phyloP scores from a whole-genome alignment of 2,888 invertebrate species.

The Junonia oenone region DNA sequence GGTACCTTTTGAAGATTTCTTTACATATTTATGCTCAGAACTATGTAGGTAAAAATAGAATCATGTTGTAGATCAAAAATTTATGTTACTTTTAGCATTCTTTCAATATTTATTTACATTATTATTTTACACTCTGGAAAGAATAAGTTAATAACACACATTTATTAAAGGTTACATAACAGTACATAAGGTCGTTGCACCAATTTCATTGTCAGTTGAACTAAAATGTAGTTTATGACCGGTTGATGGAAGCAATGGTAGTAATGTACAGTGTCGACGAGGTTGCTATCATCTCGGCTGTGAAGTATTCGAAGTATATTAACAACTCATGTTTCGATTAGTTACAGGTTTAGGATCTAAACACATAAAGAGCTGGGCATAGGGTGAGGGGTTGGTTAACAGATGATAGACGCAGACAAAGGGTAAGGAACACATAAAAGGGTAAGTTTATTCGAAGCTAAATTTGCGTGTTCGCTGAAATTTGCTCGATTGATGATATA shows the following conservation, averaged over 20 bases:
- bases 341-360: conserved; percentile 77
- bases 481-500: conserved; percentile 72
- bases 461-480: conserved; percentile 78
- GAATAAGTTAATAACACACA: conserved; percentile 1
- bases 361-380: conserved; percentile 78
- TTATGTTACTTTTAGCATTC: background rate
- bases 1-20: background rate
- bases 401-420: conserved; percentile 91
- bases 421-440: conserved; percentile 83
- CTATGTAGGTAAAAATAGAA: background rate
- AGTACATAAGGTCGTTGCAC: conserved; percentile 39
- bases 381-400: conserved; percentile 80
- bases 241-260: conserved; percentile 71
- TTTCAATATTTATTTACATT: background rate
- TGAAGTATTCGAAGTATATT: conserved; percentile 69
- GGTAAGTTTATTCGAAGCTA: conserved; percentile 79
- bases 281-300: conserved; percentile 58
- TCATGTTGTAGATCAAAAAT: background rate
- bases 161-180: background rate
- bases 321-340: conserved; percentile 74
- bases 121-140: conserved; percentile 15
- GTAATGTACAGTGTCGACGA: conserved; percentile 74
- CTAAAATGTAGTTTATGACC: conserved; percentile 47
- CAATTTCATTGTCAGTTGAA: conserved; percentile 56
- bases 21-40: background rate